Base-by-base conservation (phyloP, 2,797 vertebrate genomes). In the Valencia hispanica region DNA sequence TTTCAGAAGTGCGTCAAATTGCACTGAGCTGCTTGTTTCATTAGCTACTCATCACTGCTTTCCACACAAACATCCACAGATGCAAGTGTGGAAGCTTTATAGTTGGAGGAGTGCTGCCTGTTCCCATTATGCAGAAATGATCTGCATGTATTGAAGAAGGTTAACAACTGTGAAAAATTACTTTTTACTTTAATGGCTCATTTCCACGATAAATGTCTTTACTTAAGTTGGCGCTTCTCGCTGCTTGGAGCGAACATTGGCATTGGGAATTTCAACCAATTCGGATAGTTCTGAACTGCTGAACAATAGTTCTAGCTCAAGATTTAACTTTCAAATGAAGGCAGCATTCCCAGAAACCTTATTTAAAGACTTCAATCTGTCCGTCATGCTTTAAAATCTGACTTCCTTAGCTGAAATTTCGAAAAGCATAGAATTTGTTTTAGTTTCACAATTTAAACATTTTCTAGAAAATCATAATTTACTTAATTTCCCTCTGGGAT, bases 121-220 rank as follows among this genome's bases (percentile, higher is more conserved):
- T 80, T 84, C 86, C 75, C 84, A 87, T 89, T 89, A 89, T 81
- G 77, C 81, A 86, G 79, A 79, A 86, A 87, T 82, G 59, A 87
- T 87, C 77, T 70, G 70, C 77, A 74, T 76, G 27, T 70, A 68
- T 80, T 86, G 76, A 79, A 75, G 78, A 75, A 86, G 79, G 79
- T 80, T 55, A 85, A 86, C 77, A 82, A 87, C 73, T 80, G 80
- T 79, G 72, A 77, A 84, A 61, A 83, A 84, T 76, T 84, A 84
- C 83, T 81, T 71, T 55, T 72, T 72, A 72, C 75, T 82, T 86
- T 22, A 86, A 85, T 79, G 83, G 79, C 81, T 90, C 84, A 84
- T 86, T 87, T 86, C 82, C 75, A 68, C 84, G 72, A 86, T 79
- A 84, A 87, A 90, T 83, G 75, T 71, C 57, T 78, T 77, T 39